Evolutionary conservation across 2,797 vertebrate species (phyloP), one percentile per base, ranked within the genome.

Genomic region (Rousettus madagascariensis): DNA sequence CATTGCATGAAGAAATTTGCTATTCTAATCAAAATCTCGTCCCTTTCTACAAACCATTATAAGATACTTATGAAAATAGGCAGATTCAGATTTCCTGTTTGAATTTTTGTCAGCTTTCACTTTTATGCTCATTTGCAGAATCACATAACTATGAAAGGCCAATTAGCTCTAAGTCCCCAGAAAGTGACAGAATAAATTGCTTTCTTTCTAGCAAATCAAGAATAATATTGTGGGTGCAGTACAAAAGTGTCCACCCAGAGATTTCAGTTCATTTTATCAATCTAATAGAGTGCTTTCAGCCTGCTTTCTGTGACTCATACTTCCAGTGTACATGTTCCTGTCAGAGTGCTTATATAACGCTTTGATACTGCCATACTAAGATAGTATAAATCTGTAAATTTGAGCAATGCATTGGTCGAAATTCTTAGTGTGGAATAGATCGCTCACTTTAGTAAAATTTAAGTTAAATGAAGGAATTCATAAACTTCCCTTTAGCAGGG

Each of bases 61-160:
- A 95, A 96, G 96, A 97, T 95, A 96, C 97, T 98, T 97, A 97
- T 95, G 96, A 96, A 97, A 97, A 97, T 94, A 93, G 96, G 96
- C 96, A 97, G 93, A 96, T 97, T 96, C 84, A 93, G 95, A 97
- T 94, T 97, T 98, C 96, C 97, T 95, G 96, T 98, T 96, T 96
- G 95, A 97, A 89, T 97, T 96, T 97, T 96, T 96, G 97, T 97
- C 98, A 98, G 97, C 98, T 98, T 98, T 98, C 98, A 97, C 97
- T 98, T 98, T 98, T 98, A 96, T 98, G 97, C 98, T 99, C 98
- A 98, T 99, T 99, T 99, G 98, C 97, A 97, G 98, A 99, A 98
- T 98, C 98, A 98, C 98, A 98, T 98, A 98, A 98, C 98, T 98
- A 98, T 98, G 97, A 97, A 97, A 98, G 98, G 95, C 97, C 98